Evolutionary conservation across 2,113 vertebrate genomes (phyloP).

Genomic region (Girardinichthys multiradiatus): DNA sequence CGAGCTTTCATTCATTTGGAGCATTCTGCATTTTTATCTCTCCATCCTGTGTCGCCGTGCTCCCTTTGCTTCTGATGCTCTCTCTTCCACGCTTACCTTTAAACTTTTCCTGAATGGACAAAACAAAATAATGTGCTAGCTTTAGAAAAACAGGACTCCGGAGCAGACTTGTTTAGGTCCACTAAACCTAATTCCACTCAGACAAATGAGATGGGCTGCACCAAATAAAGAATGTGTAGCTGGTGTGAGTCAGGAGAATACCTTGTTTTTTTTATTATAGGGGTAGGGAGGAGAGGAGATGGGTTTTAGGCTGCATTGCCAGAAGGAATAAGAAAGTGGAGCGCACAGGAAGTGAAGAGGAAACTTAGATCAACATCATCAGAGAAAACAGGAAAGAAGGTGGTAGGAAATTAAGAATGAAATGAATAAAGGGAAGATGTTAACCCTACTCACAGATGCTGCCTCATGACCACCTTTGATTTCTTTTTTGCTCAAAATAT

Average conservation of each 20-base stretch:
- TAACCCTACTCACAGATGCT: not conserved
- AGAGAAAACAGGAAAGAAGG: slow-evolving; percentile 23
- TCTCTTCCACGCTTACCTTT: slow-evolving; percentile 40
- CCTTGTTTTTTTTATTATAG: slow-evolving; percentile 73
- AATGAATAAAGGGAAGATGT: slow-evolving; percentile 9
- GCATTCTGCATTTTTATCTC: slow-evolving; percentile 30
- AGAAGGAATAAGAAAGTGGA: slow-evolving; percentile 29
- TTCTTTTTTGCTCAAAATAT: not conserved
- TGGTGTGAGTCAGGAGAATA: slow-evolving; percentile 45
- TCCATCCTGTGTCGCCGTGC: slow-evolving; percentile 17
- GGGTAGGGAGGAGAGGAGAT: slow-evolving; percentile 50
- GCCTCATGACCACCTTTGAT: too few species aligned
- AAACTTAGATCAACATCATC: slow-evolving; percentile 35
- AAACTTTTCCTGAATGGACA: slow-evolving; percentile 74
- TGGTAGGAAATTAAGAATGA: slow-evolving; percentile 4
- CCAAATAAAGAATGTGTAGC: too few species aligned
- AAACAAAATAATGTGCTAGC: slow-evolving; percentile 7
- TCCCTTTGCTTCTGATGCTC: slow-evolving; percentile 25
- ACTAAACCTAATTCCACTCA: not conserved
- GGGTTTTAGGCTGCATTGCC: slow-evolving; percentile 71
- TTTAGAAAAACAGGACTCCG: not conserved
- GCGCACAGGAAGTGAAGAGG: slow-evolving; percentile 37
- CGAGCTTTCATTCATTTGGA: slow-evolving; percentile 32
- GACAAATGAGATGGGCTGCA: too few species aligned
- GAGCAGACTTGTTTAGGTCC: not conserved